Conservation (phyloP, 2,888 invertebrate species). For the Drosophila anceps region DNA sequence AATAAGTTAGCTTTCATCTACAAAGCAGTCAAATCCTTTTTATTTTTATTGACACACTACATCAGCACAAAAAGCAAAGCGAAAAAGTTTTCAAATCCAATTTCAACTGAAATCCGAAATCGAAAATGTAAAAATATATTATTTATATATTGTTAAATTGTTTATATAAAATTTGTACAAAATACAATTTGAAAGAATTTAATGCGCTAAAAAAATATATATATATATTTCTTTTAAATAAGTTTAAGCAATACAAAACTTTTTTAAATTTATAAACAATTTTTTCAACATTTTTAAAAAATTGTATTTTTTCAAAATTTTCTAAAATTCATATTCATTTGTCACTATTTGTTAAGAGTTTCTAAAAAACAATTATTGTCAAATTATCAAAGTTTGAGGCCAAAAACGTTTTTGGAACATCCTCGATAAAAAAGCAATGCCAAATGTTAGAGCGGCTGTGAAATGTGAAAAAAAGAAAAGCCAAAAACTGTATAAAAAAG, state of each 20-base stretch:
- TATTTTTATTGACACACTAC: constrained; percentile 15
- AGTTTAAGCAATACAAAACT: no score
- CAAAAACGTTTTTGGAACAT: background rate
- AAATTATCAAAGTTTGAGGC: no score
- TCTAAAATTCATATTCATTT: background rate
- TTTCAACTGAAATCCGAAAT: background rate
- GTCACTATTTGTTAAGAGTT: background rate
- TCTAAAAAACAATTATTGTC: background rate
- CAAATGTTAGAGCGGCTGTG: constrained; percentile 2
- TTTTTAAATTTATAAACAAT: no score
- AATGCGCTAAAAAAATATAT: no score
- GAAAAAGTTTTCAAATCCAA: constrained; percentile 9
- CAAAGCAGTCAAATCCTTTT: constrained; percentile 39
- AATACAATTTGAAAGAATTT: no score
- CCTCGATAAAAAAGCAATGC: background rate
- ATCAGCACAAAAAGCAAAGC: background rate
- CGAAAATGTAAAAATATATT: background rate
- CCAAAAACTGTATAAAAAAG: constrained; percentile 7
- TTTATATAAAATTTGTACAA: no score
- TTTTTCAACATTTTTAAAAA: no score
- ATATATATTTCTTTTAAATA: no score
- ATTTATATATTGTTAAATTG: background rate
- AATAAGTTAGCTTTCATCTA: constrained; percentile 16
- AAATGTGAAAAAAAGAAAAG: constrained; percentile 7
- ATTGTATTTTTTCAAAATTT: background rate